A percentile compares a stretch with the other conserved stretches of the same genome.
Conservation (phyloP, 2,113 vertebrate genomes). For the Gambusia affinis region DNA sequence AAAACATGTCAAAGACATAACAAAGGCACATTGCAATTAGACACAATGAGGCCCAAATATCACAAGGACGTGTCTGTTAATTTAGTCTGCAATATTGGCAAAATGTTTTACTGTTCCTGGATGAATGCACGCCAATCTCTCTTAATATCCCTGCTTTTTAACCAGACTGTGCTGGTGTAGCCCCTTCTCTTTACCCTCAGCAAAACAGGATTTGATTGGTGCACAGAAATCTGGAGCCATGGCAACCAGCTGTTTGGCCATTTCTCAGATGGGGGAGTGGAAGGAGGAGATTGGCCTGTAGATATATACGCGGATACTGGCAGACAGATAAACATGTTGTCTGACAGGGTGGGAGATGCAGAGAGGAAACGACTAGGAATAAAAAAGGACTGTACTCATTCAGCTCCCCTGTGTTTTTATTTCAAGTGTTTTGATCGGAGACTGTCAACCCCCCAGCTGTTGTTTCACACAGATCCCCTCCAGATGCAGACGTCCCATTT, state of each 20-base stretch:
- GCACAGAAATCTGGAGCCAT: conserved; percentile 54
- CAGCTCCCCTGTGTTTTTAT: not conserved
- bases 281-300: conserved; percentile 38
- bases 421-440: conserved; percentile 7
- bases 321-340: conserved; percentile 23
- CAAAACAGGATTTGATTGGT: conserved; percentile 58
- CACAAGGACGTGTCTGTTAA: conserved; percentile 8
- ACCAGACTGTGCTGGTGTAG: conserved; percentile 37
- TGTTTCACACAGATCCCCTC: conserved; percentile 23
- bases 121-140: conserved; percentile 62
- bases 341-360: not conserved
- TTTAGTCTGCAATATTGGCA: conserved; percentile 30
- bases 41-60: not conserved
- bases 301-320: conserved; percentile 29
- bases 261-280: conserved; percentile 40
- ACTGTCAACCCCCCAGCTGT: not conserved
- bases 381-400: not conserved
- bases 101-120: conserved; percentile 34
- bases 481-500: conserved; percentile 13
- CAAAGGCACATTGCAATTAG: not conserved
- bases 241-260: conserved; percentile 75
- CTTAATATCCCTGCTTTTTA: conserved; percentile 44
- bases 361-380: not conserved
- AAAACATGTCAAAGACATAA: not conserved
- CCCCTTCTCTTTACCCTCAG: conserved; percentile 32